Base-by-base conservation (phyloP, 2,113 vertebrate species). In the Empidonax alnorum region DNA sequence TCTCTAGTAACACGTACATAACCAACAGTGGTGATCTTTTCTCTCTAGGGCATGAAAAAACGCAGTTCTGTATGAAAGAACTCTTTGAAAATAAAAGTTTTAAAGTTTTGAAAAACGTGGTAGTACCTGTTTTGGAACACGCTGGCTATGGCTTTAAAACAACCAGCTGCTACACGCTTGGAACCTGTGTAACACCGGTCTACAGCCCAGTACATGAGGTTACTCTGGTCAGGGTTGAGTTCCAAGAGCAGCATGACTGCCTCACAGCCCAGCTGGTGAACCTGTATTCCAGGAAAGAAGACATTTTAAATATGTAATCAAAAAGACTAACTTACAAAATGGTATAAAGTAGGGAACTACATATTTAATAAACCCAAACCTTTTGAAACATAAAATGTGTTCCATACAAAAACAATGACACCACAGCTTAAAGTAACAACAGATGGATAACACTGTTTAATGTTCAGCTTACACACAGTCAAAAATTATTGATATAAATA, bases 121-220 rank as follows among this genome's bases (percentile, higher is more conserved):
- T 30, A 83, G 50, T 97, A 99, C 99, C 99, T 99, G 98, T 99
- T 99, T 89, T 99, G 99, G 97, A 99, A 99, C 65, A 99, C 99
- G 1, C 98, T 99, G 62, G 99, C 99, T 25, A 99, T 99, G 94
- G 99, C 99, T 96, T 98, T 99, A 89, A 99, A 99, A 97, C 99
- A 99, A 92, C 99, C 99, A 0, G 99, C 98, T 9, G 99, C 99
- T 42, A 99, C 99, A 50, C 99, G 98, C 58, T 98, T 98, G 46
- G 99, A 99, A 47, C 99, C 99, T 0, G 99, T 99, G 97, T 99
- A 99, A 94, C 99, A 99, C 59, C 99, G 99, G 77, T 99, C 99
- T 96, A 99, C 99, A 0, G 99, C 99, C 99, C 99, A 99, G 93
- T 99, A 99, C 99, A 99, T 99, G 87, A 99, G 98, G 97, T 99